These are phyloP conservation scores for Ageneiosus marmoratus DNA, from an alignment of 2,113 vertebrate species.

Conservation along the genomic window DNA sequence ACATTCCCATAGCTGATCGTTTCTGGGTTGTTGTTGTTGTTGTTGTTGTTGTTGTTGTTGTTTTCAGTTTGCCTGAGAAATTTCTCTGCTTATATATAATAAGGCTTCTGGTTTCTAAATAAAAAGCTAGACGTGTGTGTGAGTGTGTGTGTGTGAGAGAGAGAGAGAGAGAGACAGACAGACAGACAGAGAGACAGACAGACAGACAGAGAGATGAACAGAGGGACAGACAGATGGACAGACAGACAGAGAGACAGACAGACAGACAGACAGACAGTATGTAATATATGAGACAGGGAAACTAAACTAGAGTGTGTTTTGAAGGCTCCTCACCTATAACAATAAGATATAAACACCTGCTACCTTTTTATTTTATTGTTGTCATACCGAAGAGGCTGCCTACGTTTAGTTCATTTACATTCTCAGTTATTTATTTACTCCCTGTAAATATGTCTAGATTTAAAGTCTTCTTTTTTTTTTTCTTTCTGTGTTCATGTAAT, in stretches of 20 bases:
- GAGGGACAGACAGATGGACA: neutral
- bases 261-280: neutral
- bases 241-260: neutral
- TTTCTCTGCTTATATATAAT: constrained; percentile 54
- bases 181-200: neutral
- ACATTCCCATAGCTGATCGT: constrained; percentile 31
- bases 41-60: constrained; percentile 16
- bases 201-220: neutral
- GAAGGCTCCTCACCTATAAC: constrained; percentile 38
- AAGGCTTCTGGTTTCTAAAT: neutral
- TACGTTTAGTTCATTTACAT: constrained; percentile 64
- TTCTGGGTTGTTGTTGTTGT: neutral
- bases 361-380: constrained; percentile 31
- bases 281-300: constrained; percentile 26
- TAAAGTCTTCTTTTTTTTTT: constrained; percentile 67
- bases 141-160: neutral
- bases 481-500: constrained; percentile 68
- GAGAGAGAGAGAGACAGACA: neutral
- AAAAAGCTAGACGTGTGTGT: neutral
- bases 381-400: constrained; percentile 41
- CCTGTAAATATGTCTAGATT: constrained; percentile 63
- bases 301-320: constrained; percentile 26
- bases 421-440: constrained; percentile 67
- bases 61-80: constrained; percentile 57
- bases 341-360: constrained; percentile 32